These are phyloP conservation scores for Ceratina australensis DNA, from an alignment of 1,140 invertebrate species.

Conservation along the genomic window DNA sequence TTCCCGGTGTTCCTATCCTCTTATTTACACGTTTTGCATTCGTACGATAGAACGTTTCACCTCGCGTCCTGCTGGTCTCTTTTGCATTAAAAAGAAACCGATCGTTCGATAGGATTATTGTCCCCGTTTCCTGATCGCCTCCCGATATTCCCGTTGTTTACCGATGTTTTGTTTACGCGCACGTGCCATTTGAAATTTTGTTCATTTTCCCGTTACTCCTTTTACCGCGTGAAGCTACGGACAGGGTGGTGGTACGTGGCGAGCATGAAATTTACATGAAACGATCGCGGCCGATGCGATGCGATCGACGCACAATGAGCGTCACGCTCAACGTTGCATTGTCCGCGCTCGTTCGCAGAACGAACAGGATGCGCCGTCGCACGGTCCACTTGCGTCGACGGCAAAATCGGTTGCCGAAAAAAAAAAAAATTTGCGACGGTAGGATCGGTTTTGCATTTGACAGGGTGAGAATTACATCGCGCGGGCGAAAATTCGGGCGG, in stretches of 20 bases:
- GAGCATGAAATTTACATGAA: slow-evolving; percentile 41
- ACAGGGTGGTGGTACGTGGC: neutral
- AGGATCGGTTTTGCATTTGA: neutral
- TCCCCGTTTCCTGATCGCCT: neutral
- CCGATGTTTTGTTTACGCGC: neutral
- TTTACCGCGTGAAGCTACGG: neutral
- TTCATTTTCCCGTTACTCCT: neutral
- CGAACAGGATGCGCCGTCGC: slow-evolving; percentile 34
- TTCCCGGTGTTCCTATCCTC: too few relatives aligned
- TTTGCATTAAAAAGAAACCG: too few relatives aligned
- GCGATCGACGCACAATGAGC: slow-evolving; percentile 38
- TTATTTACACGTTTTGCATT: too few relatives aligned
- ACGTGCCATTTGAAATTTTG: neutral
- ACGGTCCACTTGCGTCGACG: slow-evolving; percentile 28
- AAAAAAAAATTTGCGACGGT: slow-evolving; percentile 5
- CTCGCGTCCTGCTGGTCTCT: too few relatives aligned
- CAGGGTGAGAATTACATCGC: too few relatives aligned
- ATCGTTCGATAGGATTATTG: neutral
- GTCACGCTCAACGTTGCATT: slow-evolving; percentile 34
- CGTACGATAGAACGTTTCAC: too few relatives aligned
- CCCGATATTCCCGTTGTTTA: neutral
- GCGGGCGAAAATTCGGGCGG: too few relatives aligned
- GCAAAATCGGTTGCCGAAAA: slow-evolving; percentile 12
- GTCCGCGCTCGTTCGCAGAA: slow-evolving; percentile 42
- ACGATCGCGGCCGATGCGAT: slow-evolving; percentile 23